These are phyloP conservation scores for Todiramphus chloris DNA, from an alignment of 2,113 vertebrate genomes.

Conservation along the genomic window DNA sequence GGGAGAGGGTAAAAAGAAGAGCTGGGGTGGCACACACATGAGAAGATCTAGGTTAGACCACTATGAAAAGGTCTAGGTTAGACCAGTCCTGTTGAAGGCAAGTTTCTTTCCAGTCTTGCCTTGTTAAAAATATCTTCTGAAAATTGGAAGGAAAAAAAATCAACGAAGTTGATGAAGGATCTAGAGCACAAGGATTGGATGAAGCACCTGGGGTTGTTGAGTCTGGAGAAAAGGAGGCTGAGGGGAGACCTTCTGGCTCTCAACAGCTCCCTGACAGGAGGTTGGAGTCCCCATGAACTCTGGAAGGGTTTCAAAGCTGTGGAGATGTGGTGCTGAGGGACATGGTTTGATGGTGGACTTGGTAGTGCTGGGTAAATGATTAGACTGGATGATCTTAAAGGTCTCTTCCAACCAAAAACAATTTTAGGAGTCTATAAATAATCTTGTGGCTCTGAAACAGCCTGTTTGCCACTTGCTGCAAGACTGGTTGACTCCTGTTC, in stretches of 20 bases:
- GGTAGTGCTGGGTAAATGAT: neutral
- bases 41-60: accelerated
- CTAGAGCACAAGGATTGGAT: neutral
- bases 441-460: neutral
- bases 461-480: accelerated
- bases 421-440: neutral
- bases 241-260: no score
- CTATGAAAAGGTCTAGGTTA: neutral
- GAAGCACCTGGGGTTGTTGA: neutral
- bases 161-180: neutral
- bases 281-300: neutral
- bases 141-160: neutral
- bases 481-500: neutral
- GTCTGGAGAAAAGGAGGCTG: no score
- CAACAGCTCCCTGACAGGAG: no score
- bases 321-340: neutral
- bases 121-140: neutral
- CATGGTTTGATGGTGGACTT: neutral
- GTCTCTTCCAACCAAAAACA: neutral
- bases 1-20: neutral
- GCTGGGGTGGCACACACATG: accelerated
- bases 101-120: neutral
- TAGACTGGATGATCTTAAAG: neutral
- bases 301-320: neutral
- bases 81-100: neutral